Evolutionary conservation across 2,797 vertebrate species (phyloP).

Genomic region (Pangasius krempfi): DNA sequence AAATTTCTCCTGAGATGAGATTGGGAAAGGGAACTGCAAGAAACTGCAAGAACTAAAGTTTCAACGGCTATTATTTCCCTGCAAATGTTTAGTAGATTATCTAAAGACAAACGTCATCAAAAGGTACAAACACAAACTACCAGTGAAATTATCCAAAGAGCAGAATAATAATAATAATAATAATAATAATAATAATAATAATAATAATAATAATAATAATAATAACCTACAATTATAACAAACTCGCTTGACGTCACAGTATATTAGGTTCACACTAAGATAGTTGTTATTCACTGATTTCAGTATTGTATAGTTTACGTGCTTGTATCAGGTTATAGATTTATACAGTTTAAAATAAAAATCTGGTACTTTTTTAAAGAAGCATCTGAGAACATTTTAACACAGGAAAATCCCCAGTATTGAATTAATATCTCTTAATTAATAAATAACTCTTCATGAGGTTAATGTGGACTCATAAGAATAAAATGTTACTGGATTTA

Average conservation of each 20-base stretch:
- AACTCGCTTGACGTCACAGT: neutral
- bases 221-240: neutral
- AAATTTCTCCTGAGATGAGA: constrained; percentile 44
- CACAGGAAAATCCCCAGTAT: neutral
- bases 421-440: neutral
- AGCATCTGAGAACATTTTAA: neutral
- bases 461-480: neutral
- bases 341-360: neutral
- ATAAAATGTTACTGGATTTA: neutral
- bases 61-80: constrained; percentile 9
- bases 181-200: neutral
- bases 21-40: constrained; percentile 34
- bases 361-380: neutral
- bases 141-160: neutral
- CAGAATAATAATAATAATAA: neutral
- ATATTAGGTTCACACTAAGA: neutral
- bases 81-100: neutral
- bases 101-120: neutral
- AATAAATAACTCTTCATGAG: neutral
- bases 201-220: neutral
- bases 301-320: neutral
- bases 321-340: neutral
- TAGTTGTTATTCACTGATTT: neutral
- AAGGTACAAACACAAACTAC: neutral
- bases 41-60: constrained; percentile 34